phyloP scores from a whole-genome alignment of 2,113 vertebrate genomes.

The Rhynchomys soricoides region DNA sequence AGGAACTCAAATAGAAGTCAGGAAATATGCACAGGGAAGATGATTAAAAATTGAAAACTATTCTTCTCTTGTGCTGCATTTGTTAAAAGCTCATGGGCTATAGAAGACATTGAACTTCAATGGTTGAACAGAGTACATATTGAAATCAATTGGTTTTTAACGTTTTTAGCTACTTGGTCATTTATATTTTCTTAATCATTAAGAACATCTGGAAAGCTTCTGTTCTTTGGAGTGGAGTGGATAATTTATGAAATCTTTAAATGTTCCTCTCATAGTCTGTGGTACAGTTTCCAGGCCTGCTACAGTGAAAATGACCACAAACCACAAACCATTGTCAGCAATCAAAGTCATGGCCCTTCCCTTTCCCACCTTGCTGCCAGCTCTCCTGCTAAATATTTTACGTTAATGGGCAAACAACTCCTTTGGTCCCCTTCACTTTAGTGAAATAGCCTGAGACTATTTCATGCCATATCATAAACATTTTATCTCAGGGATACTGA shows the following conservation, averaged over 20 bases:
- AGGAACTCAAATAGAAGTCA: background rate
- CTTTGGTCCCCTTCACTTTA: constrained; percentile 34
- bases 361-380: background rate
- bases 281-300: background rate
- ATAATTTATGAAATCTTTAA: background rate
- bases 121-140: background rate
- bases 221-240: background rate
- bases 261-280: background rate
- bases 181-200: constrained; percentile 8
- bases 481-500: constrained; percentile 59
- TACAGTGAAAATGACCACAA: background rate
- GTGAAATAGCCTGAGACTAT: constrained; percentile 29
- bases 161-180: background rate
- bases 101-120: constrained; percentile 2
- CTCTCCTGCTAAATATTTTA: constrained; percentile 38
- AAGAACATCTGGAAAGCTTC: constrained; percentile 22
- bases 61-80: background rate
- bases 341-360: background rate
- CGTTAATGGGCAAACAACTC: constrained; percentile 11
- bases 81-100: background rate
- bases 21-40: constrained; percentile 6
- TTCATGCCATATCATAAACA: constrained; percentile 60
- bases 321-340: constrained; percentile 39
- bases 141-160: background rate
- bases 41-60: constrained; percentile 54